Evolutionary conservation across 2,888 invertebrate genomes (phyloP), one percentile per base, ranked within the genome.

Genomic region (Caenorhabditis becei): DNA sequence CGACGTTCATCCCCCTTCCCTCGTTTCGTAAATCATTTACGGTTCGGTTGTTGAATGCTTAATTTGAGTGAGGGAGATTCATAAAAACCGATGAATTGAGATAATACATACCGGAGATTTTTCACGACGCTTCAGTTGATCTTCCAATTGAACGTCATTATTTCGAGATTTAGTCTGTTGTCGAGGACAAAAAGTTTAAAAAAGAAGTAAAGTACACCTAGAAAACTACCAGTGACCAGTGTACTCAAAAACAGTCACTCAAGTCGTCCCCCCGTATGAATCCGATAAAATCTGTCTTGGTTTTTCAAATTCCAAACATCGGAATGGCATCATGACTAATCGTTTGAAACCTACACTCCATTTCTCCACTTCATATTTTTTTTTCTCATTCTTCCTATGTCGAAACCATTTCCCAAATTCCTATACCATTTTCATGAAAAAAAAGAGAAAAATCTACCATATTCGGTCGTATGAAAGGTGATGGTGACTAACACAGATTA

Each of bases 21-120:
- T 41, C 47, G 18, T 41, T 58, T 53, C 58, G 41, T 62, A 62
- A 61, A 67, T 75, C 75, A 66, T 75, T 75, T 61, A 75, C 75
- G 75, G 66, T 75, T 75, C 75, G 75, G 35, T 75, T 75, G 74
- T 49, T 59, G 54, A 59, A 66, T 51, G 61, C 66, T 44, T 74
- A 75, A 66, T 75, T 75, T 61, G 59, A 51, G 56, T 41, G 32
- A 58, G 41, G 10, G 26, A n/a, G 61, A 75, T 75, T 74, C 58
- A 74, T 74, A 58, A 74, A 74, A 74, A 59, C 63, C 63, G 65
- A 65, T 7, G 54, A 49, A 72, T 59, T 37, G 32, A 24, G 54
- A 67, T 58, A 58, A 56, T 69, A 58, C 49, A 70, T 70, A 44
- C 66, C 66, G 51, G 41, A 70, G 61, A 53, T 58, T 63, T 63